phyloP scores from a whole-genome alignment of 2,888 invertebrate genomes.

The Opisthograptis luteolata region DNA sequence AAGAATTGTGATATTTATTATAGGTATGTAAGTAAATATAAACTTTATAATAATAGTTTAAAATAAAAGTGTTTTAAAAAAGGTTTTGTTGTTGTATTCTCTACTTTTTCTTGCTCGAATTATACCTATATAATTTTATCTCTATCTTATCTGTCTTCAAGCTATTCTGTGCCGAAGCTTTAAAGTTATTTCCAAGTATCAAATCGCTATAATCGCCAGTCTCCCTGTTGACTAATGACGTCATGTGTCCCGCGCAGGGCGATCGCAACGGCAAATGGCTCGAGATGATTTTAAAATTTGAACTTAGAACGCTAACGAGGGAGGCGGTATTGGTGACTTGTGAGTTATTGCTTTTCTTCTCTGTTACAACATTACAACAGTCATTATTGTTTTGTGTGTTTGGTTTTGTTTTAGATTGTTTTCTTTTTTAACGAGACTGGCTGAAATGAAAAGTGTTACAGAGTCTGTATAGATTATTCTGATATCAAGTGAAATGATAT shows the following conservation, averaged over 20 bases:
- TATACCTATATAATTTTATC: not conserved
- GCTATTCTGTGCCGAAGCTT: too few relatives aligned
- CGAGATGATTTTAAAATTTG: conserved; percentile 83
- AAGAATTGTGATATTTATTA: too few relatives aligned
- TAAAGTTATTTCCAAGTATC: conserved; percentile 44
- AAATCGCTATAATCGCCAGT: conserved; percentile 38
- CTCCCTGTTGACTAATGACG: conserved; percentile 76
- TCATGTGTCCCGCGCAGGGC: conserved; percentile 80
- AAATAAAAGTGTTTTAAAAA: too few relatives aligned
- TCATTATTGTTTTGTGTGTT: conserved; percentile 33
- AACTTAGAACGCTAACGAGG: conserved; percentile 77
- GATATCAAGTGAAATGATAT: too few relatives aligned
- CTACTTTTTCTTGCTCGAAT: too few relatives aligned
- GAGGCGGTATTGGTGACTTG: conserved; percentile 61
- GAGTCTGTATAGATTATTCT: too few relatives aligned
- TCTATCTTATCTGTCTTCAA: too few relatives aligned
- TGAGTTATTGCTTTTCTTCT: conserved; percentile 66
- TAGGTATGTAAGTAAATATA: too few relatives aligned
- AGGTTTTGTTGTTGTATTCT: too few relatives aligned
- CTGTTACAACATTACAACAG: conserved; percentile 38
- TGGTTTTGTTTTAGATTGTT: not conserved
- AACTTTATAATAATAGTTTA: too few relatives aligned
- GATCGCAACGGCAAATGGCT: conserved; percentile 79
- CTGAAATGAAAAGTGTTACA: not conserved
- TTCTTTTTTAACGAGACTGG: not conserved